These are phyloP conservation scores for Ceratosolen solmsi DNA, from an alignment of 1,140 invertebrate genomes.

Conservation along the genomic window DNA sequence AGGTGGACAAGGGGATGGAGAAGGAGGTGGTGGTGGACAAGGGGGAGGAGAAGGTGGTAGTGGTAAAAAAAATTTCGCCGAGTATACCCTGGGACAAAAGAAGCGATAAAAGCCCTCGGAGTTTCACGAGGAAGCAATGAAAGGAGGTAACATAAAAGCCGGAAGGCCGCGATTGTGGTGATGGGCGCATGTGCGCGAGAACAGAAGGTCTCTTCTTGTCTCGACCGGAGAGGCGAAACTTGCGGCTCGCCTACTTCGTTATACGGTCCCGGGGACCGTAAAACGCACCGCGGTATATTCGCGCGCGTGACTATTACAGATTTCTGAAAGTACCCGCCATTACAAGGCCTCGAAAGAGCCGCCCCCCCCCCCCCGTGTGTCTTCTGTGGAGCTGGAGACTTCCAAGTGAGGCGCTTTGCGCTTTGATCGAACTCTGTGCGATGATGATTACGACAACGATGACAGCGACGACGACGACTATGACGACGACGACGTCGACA, in stretches of 20 bases:
- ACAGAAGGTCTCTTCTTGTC: neutral
- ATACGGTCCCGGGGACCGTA: slow-evolving; percentile 40
- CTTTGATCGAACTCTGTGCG: neutral
- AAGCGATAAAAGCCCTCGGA: slow-evolving; percentile 25
- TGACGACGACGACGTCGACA: too few relatives aligned
- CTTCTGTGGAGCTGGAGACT: neutral
- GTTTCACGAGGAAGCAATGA: slow-evolving; percentile 28
- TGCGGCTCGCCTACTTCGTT: slow-evolving; percentile 50
- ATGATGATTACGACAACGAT: neutral
- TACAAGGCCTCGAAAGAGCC: slow-evolving; percentile 28
- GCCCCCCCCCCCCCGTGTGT: neutral
- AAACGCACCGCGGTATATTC: slow-evolving; percentile 32
- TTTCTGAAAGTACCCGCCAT: slow-evolving; percentile 45
- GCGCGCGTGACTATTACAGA: slow-evolving; percentile 44
- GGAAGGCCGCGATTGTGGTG: slow-evolving; percentile 16
- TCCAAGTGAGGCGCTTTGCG: too few relatives aligned
- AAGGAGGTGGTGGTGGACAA: neutral
- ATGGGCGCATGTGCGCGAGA: neutral
- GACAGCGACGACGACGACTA: neutral
- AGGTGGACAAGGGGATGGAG: neutral
- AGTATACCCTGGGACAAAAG: neutral
- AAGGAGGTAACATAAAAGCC: slow-evolving; percentile 30
- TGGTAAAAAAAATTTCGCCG: neutral
- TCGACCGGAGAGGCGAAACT: slow-evolving; percentile 20
- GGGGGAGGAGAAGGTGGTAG: neutral